These are phyloP conservation scores for Leptinotarsa juncta DNA, from an alignment of 2,888 invertebrate species.

Conservation along the genomic window DNA sequence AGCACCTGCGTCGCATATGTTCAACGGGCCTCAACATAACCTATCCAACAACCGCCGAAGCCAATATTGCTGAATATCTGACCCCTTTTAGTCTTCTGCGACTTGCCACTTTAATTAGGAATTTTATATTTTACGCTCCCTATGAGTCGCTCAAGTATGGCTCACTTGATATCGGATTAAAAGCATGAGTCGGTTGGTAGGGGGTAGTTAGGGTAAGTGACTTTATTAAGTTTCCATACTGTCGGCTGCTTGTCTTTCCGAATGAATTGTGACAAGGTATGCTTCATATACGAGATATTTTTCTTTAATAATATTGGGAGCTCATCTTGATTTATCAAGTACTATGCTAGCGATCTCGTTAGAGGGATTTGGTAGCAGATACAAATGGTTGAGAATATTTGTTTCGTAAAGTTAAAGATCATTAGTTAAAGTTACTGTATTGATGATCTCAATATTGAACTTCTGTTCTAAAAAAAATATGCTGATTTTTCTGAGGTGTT, in stretches of 20 bases:
- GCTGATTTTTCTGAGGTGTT: no score
- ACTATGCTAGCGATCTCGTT: not conserved
- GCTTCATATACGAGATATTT: not conserved
- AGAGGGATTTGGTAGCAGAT: not conserved
- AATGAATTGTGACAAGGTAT: not conserved
- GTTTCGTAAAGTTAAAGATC: no score
- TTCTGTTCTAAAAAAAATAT: no score
- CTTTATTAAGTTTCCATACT: not conserved
- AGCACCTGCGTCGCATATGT: constrained; percentile 50
- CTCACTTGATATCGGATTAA: constrained; percentile 13
- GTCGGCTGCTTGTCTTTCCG: constrained; percentile 3
- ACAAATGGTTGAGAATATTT: no score
- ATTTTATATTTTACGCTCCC: constrained; percentile 22
- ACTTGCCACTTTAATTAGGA: constrained; percentile 36
- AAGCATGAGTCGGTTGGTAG: not conserved
- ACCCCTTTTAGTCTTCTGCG: constrained; percentile 38
- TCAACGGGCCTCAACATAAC: constrained; percentile 46
- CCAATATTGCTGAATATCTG: constrained; percentile 42
- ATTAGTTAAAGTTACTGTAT: no score
- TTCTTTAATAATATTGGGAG: not conserved
- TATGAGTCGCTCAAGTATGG: not conserved
- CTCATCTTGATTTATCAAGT: not conserved
- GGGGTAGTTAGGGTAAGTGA: not conserved
- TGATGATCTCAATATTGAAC: no score
- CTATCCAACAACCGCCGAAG: constrained; percentile 40